Conservation (phyloP, 2,113 vertebrate genomes). For the Pelecanoides urinatrix region DNA sequence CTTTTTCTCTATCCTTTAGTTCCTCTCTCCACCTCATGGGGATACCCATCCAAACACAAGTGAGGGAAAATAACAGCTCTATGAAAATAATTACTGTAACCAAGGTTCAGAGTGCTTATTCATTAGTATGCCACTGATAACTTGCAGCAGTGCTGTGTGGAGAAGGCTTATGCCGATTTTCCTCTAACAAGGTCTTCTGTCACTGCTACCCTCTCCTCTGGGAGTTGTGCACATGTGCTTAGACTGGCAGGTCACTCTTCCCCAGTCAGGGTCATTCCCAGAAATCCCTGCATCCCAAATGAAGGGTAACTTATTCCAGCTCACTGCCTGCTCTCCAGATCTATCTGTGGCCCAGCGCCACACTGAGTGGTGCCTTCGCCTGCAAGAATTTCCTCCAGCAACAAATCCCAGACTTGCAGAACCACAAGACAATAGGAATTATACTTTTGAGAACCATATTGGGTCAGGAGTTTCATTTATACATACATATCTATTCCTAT, state of each 20-base stretch:
- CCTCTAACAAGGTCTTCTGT: constrained; percentile 13
- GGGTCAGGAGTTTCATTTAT: not conserved
- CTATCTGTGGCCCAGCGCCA: not conserved
- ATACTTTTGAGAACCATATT: not conserved
- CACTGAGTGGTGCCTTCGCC: not conserved
- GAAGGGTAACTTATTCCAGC: not conserved
- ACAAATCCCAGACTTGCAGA: not conserved
- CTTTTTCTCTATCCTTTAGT: not conserved
- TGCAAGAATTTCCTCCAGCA: not conserved
- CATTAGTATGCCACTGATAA: constrained; percentile 28
- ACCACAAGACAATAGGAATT: not conserved
- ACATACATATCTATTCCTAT: not conserved
- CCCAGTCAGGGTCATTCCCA: not conserved
- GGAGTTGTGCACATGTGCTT: not conserved
- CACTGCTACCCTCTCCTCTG: not conserved
- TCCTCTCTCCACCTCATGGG: not conserved
- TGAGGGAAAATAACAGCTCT: not conserved
- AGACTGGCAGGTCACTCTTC: not conserved
- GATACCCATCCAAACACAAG: not conserved
- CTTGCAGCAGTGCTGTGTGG: not conserved
- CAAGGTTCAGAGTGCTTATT: not conserved
- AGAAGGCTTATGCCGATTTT: constrained; percentile 6
- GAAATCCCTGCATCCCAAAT: not conserved
- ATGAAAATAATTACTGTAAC: not conserved
- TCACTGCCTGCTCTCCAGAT: not conserved